Percentiles rank a stretch among this genome's conserved stretches.
Evolutionary conservation across 2,888 invertebrate species (phyloP).

Genomic region (Elaeidobius kamerunicus): DNA sequence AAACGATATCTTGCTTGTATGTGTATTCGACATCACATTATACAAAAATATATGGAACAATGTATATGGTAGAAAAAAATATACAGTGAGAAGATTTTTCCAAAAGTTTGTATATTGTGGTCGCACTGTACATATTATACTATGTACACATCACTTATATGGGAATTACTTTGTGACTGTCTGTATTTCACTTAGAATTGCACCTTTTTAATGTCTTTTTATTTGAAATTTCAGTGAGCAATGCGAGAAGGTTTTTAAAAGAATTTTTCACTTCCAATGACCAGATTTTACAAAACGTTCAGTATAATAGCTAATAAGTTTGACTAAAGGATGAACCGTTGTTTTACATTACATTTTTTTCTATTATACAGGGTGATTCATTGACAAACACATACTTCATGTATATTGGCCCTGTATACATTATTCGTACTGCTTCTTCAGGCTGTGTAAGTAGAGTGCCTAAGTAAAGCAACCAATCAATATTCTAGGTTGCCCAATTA

Average conservation of each 20-base stretch:
- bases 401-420: conserved; percentile 16
- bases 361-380: conserved; percentile 6
- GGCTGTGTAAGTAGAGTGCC: conserved; percentile 47
- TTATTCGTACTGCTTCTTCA: conserved; percentile 31
- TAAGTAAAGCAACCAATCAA: conserved; percentile 44
- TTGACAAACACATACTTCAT: background rate
- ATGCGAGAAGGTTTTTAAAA: conserved; percentile 7
- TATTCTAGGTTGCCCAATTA: conserved; percentile 44
- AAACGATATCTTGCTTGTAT: conserved; percentile 1
- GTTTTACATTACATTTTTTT: background rate
- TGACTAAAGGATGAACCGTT: background rate
- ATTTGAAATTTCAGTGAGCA: conserved; percentile 10
- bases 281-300: conserved; percentile 1
- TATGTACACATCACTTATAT: background rate
- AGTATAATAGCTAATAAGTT: background rate
- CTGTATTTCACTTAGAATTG: background rate
- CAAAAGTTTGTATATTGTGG: background rate
- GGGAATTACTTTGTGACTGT: background rate
- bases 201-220: conserved; percentile 6
- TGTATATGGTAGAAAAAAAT: background rate
- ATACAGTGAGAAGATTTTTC: background rate
- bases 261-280: conserved; percentile 6
- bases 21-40: conserved; percentile 3
- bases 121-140: conserved; percentile 10
- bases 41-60: background rate